These are phyloP conservation scores for Protobothrops mucrosquamatus DNA, from an alignment of 2,113 vertebrate genomes.

Conservation along the genomic window DNA sequence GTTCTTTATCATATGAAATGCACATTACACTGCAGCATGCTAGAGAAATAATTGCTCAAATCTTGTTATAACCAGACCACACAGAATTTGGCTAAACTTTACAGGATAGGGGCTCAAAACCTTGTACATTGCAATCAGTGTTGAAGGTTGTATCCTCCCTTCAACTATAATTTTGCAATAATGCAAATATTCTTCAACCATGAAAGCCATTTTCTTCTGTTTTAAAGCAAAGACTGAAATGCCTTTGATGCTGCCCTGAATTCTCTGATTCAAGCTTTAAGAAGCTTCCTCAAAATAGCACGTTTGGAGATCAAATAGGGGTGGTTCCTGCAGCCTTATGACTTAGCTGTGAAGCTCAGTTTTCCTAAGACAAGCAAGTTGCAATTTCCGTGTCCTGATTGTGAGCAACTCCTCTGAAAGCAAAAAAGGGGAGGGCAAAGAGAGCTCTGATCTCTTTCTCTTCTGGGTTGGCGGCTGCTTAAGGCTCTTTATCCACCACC, in stretches of 20 bases:
- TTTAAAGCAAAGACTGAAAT: neutral
- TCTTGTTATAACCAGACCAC: neutral
- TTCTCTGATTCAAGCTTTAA: neutral
- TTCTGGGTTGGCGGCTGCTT: neutral
- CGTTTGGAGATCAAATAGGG: neutral
- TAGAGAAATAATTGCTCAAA: neutral
- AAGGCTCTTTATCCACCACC: neutral
- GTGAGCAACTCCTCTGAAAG: neutral
- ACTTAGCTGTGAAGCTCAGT: neutral
- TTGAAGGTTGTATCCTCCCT: neutral
- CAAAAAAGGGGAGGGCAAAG: neutral
- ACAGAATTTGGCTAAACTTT: neutral
- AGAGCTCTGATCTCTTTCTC: neutral
- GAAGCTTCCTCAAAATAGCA: conserved; percentile 11
- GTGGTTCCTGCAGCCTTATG: neutral
- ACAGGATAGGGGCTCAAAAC: too few species aligned
- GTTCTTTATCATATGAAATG: neutral
- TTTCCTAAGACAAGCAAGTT: neutral
- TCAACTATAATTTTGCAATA: neutral
- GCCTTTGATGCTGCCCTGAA: neutral
- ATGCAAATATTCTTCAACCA: too few species aligned
- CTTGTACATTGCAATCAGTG: neutral
- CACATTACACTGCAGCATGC: neutral
- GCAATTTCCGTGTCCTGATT: neutral
- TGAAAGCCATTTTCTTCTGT: neutral